Evolutionary conservation across 2,113 vertebrate species (phyloP), one percentile per base, ranked within the genome.

Genomic region (Phaethon lepturus): DNA sequence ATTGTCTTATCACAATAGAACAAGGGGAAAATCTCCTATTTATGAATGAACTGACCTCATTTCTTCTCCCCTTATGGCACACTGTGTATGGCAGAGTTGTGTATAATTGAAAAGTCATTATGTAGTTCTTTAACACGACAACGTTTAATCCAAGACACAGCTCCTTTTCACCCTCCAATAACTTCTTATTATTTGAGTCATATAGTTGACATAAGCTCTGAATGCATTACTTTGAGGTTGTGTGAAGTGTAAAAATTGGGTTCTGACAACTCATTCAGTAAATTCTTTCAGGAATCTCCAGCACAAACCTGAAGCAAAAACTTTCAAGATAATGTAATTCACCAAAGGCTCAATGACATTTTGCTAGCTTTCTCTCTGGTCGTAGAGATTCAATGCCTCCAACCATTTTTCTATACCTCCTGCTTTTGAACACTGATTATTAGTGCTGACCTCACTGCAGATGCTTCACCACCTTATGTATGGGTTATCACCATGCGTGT

Each of bases 1-100:
- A 53, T 93, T 71, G 45, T 74, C 47, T 84, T 77, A 62, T 81
- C 76, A 66, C 59, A 91, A 62, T 81, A 90, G 80, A 91, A 67
- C 38, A 86, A 75, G 78, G 35, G 47, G 63, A 55, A 96, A 95
- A 95, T 75, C 40, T 73, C 49, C 87, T 91, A 35, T 77, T 93
- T 88, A 69, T 60, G 81, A 86, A 79, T 47, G 40, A 93, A 47
- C 18, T 64, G 80, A 91, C 52, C 49, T 89, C 13, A 78, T 63
- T 93, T 84, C 79, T 85, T 44, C 25, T 55, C 35, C 53, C 50
- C 62, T 91, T 50, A 31, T 9, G 55, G 78, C 81, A 67, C 0
- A 28, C 49, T 73, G 33, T 60, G 66, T 2, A 2, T 45, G 66
- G 42, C 58, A 85, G 74, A 88, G 53, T 16, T 63, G 6, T 13